Evolutionary conservation across 2,888 invertebrate species (phyloP).

Genomic region (Anodontia alba): DNA sequence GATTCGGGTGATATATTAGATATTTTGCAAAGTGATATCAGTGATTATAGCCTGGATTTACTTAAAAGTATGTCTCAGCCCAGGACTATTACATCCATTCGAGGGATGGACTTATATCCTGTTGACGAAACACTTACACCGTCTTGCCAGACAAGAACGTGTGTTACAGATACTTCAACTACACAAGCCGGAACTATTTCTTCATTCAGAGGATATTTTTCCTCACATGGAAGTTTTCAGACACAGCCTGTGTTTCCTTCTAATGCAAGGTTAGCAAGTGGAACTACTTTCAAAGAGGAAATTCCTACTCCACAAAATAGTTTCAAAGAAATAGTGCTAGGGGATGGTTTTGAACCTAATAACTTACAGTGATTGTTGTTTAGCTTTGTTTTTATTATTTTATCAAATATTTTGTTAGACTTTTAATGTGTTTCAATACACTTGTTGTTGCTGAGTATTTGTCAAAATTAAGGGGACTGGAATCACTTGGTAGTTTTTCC

Average conservation of each 20-base stretch:
- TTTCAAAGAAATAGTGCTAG: not conserved
- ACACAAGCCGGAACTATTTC: not conserved
- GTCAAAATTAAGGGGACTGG: not conserved
- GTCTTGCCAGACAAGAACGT: not conserved
- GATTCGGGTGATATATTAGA: conserved; percentile 6
- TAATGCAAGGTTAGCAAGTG: not conserved
- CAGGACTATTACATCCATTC: not conserved
- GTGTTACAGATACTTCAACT: not conserved
- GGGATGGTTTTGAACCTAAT: not conserved
- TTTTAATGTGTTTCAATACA: not conserved
- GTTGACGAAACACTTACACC: not conserved
- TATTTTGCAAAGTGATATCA: conserved; percentile 4
- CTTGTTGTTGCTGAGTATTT: not conserved
- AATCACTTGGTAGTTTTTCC: too few species aligned
- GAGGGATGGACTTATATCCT: not conserved
- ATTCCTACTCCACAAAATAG: not conserved
- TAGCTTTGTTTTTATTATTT: not conserved
- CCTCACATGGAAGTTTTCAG: not conserved
- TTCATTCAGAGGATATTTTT: not conserved
- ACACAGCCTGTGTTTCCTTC: not conserved
- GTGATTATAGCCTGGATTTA: conserved; percentile 7
- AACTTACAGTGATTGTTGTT: conserved; percentile 10
- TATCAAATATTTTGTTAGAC: not conserved
- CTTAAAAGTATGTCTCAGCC: not conserved
- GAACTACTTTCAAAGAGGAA: conserved; percentile 11